These are phyloP conservation scores for Lepus europaeus DNA, from an alignment of 2,113 vertebrate species.

Conservation along the genomic window DNA sequence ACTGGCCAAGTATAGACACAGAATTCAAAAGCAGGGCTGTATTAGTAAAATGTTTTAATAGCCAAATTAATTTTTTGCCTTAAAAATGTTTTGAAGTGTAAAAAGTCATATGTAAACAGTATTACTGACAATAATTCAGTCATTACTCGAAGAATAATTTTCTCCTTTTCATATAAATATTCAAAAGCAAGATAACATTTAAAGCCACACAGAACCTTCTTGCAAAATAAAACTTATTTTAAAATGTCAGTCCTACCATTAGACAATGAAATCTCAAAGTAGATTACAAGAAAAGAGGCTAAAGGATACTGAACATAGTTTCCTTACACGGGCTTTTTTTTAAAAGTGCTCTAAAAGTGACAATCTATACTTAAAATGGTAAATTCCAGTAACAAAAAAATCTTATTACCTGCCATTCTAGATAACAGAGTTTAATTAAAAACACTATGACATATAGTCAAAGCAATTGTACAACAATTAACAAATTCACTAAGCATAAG, in stretches of 20 bases:
- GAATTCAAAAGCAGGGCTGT: slow-evolving; percentile 16
- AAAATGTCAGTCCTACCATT: background rate
- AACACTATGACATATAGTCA: background rate
- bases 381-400: slow-evolving; percentile 40
- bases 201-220: slow-evolving; percentile 51
- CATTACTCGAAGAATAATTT: slow-evolving; percentile 56
- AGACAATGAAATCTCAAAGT: slow-evolving; percentile 51
- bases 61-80: slow-evolving; percentile 5
- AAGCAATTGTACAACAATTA: slow-evolving; percentile 13
- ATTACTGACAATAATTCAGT: background rate
- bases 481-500: slow-evolving; percentile 23
- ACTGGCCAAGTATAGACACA: background rate
- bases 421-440: slow-evolving; percentile 43
- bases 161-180: slow-evolving; percentile 30
- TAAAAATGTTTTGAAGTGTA: background rate
- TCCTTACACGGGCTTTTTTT: slow-evolving; percentile 38
- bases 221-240: slow-evolving; percentile 56
- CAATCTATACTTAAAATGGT: background rate
- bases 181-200: slow-evolving; percentile 61
- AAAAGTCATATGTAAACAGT: slow-evolving; percentile 17
- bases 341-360: background rate
- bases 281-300: background rate
- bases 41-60: slow-evolving; percentile 6
- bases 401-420: background rate
- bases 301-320: slow-evolving; percentile 24